A percentile compares a stretch with the other conserved stretches of the same genome.
These are phyloP conservation scores for Cepaea hortensis DNA, from an alignment of 2,888 invertebrate genomes.

Conservation along the genomic window DNA sequence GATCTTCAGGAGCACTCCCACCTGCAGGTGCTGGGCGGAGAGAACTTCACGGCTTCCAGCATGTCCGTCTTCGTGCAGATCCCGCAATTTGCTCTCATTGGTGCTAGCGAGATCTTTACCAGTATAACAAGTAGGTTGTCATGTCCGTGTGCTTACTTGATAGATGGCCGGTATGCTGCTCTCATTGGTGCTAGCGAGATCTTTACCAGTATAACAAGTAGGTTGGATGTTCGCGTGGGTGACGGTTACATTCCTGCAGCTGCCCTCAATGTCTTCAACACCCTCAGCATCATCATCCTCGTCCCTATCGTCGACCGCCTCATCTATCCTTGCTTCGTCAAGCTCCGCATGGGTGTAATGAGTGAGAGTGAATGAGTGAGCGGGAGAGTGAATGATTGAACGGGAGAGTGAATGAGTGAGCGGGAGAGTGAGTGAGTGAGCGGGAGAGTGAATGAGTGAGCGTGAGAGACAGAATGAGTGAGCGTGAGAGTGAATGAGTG, in stretches of 20 bases:
- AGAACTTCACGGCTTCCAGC: slow-evolving; percentile 25
- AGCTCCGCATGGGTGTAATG: too few relatives aligned
- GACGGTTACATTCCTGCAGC: slow-evolving; percentile 65
- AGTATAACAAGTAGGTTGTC: slow-evolving; percentile 52
- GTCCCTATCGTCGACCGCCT: slow-evolving; percentile 29
- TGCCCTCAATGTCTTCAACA: slow-evolving; percentile 31
- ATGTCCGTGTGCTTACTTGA: too few relatives aligned
- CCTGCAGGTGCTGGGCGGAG: slow-evolving; percentile 44
- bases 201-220: slow-evolving; percentile 61
- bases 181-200: slow-evolving; percentile 59
- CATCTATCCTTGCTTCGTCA: slow-evolving; percentile 54
- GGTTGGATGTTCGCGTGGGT: slow-evolving; percentile 66
- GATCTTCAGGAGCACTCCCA: slow-evolving; percentile 53
- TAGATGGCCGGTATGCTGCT: not conserved
- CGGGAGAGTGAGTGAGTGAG: too few relatives aligned
- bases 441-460: too few relatives aligned
- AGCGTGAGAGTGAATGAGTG: too few relatives aligned
- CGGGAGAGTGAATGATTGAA: too few relatives aligned
- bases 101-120: slow-evolving; percentile 65
- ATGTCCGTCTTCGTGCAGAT: slow-evolving; percentile 27
- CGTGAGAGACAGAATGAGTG: too few relatives aligned
- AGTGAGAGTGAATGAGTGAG: too few relatives aligned
- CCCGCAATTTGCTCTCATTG: slow-evolving; percentile 27
- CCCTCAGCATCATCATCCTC: slow-evolving; percentile 35
- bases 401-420: too few relatives aligned